phyloP scores from a whole-genome alignment of 2,888 invertebrate genomes.

The Eudemis profundana region DNA sequence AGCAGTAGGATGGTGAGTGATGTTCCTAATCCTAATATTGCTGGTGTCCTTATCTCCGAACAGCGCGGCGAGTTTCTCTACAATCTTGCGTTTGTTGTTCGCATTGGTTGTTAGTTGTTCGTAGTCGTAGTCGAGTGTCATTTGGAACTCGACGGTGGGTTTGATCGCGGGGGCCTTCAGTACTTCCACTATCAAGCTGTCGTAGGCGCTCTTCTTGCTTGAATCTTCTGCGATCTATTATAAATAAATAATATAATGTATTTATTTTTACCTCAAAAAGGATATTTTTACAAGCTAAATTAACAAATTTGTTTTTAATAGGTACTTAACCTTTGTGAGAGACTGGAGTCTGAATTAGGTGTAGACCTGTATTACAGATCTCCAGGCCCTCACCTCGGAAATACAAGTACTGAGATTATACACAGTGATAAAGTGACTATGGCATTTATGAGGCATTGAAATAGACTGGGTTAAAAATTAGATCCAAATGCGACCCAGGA shows the following conservation, averaged over 20 bases:
- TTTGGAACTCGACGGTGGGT: slow-evolving; percentile 92
- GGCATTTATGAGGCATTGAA: too few relatives aligned
- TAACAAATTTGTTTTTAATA: too few relatives aligned
- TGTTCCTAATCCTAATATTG: slow-evolving; percentile 90
- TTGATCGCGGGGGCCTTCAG: slow-evolving; percentile 86
- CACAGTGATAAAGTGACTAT: too few relatives aligned
- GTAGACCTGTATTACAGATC: too few relatives aligned
- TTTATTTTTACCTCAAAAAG: too few relatives aligned
- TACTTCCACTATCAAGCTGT: slow-evolving; percentile 91
- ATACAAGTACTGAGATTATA: too few relatives aligned
- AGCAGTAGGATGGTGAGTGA: slow-evolving; percentile 87
- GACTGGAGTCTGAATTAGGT: too few relatives aligned
- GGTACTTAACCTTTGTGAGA: too few relatives aligned
- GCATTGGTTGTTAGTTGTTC: slow-evolving; percentile 89
- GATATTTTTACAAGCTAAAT: too few relatives aligned
- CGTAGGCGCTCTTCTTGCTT: slow-evolving; percentile 90
- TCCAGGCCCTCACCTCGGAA: too few relatives aligned
- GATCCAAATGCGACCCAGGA: too few relatives aligned
- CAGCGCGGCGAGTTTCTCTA: slow-evolving; percentile 91
- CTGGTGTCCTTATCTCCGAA: slow-evolving; percentile 91
- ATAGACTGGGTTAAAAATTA: too few relatives aligned
- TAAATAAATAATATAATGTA: not conserved
- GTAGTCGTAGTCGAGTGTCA: slow-evolving; percentile 90
- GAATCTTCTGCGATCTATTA: slow-evolving; percentile 89
- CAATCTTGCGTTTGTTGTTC: slow-evolving; percentile 90